Base-by-base conservation (phyloP, 2,888 invertebrate genomes). In the Sesia bembeciformis region DNA sequence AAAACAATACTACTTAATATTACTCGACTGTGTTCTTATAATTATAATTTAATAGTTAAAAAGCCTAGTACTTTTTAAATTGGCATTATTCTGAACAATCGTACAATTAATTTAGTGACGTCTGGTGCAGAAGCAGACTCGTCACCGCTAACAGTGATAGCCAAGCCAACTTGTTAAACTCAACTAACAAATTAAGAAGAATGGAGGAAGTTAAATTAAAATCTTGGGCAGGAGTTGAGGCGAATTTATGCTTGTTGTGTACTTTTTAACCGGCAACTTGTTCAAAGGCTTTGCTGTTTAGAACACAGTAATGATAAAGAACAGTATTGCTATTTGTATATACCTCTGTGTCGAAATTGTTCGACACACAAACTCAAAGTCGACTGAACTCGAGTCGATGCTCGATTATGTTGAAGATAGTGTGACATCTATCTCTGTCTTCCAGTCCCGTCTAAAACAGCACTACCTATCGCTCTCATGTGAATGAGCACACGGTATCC, bases 131-230 rank as follows among this genome's bases (percentile, higher is more conserved):
- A 8, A 46, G 46, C 46, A 23, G 23, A 8, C 23, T 8, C 46
- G 46, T 46, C 46, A 46, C 46, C 46, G 46, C 46, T n/a, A 23
- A 46, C 46, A 5, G n/a, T 46, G 46, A 39, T 5, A 39, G 38
- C 38, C 5, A 39, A 42, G 38, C 50, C 39, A 51, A 61, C 58
- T 60, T 63, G 64, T 64, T 68, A 68, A 78, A 74, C 73, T 78
- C 72, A 62, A 75, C 73, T 76, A 73, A 80, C 84, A 86, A 87
- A 88, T 88, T 84, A 86, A 86, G 84, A 87, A 80, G 72, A 84
- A 87, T 84, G 83, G 79, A 63, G 64, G 54, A 87, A 87, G 78
- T 87, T 87, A 86, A 87, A 87, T 87, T 87, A 87, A 87, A 87
- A 85, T 79, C 82, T 83, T 78, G 72, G 72, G 65, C 62, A 67